Percentiles rank a stretch among this genome's conserved stretches.
phyloP scores from a whole-genome alignment of 2,888 invertebrate genomes.

The Aradus depressus region DNA sequence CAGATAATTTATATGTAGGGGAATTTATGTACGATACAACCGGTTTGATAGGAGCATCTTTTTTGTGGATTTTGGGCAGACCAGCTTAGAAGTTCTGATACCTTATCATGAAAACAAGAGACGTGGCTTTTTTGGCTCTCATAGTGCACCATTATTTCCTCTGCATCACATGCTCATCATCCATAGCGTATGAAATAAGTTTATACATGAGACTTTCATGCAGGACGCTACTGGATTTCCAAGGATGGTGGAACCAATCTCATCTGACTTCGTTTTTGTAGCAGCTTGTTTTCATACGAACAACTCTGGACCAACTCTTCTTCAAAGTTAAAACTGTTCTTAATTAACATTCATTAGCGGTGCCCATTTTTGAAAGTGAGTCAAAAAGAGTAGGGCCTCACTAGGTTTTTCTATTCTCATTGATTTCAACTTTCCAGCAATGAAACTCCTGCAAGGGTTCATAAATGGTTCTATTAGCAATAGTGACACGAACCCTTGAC shows the following conservation, averaged over 20 bases:
- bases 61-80: too few relatives aligned
- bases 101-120: too few relatives aligned
- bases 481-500: constrained; percentile 6
- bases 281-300: not conserved
- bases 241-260: constrained; percentile 1
- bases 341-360: not conserved
- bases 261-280: not conserved
- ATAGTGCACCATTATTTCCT: too few relatives aligned
- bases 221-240: too few relatives aligned
- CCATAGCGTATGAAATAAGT: too few relatives aligned
- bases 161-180: too few relatives aligned
- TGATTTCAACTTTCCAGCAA: not conserved
- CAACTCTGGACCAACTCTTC: not conserved
- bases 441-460: not conserved
- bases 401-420: not conserved
- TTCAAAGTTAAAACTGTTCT: not conserved
- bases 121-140: too few relatives aligned
- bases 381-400: constrained; percentile 4
- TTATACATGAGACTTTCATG: too few relatives aligned
- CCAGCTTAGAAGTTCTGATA: too few relatives aligned
- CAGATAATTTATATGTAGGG: too few relatives aligned
- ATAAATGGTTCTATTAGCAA: constrained; percentile 6
- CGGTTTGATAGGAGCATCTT: too few relatives aligned
- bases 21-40: too few relatives aligned
- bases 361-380: constrained; percentile 16